Evolutionary conservation across 2,113 vertebrate species (phyloP), one percentile per base, ranked within the genome.

Genomic region (Illadopsis cleaveri): DNA sequence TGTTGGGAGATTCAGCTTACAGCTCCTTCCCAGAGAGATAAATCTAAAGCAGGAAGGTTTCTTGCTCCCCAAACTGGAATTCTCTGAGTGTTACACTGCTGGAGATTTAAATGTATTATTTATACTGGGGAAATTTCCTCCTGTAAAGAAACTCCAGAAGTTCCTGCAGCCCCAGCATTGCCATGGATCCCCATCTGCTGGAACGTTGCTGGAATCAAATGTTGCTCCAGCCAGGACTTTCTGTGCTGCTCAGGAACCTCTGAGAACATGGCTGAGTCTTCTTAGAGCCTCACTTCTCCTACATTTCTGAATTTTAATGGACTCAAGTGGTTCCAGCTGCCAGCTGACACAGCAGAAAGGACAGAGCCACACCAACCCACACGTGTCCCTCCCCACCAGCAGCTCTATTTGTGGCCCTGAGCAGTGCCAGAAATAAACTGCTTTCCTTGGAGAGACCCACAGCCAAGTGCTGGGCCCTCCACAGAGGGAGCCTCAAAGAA

Each of bases 351-450:
- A 51, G 66, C 0, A 0, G 66, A 64, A 82, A 84, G 81, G 82
- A 60, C 82, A 72, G 76, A 88, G 57, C 44, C 37, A 61, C 27
- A 85, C 33, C 56, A 58, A 33, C 15, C 44, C 91, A 87, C 57
- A 3, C 42, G 60, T 19, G 27, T 87, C 38, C 61, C 53, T 84
- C 42, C 75, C 33, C 71, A 47, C 53, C 3, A 4, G 38, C 62
- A 88, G 45, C n/a, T 65, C 89, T 89, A 65, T 93, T 40, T 91
- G 83, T 56, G 75, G 70, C 35, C 72, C 57, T 54, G 35, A 0
- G 1, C 62, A 51, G 70, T 54, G 79, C 68, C 1, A 8, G 93
- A 91, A 96, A 96, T 91, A 94, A 94, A 76, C 56, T 69, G 62
- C 61, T 87, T 86, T 80, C 82, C 51, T 92, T 77, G 54, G 78